Base-by-base conservation (phyloP, 1,140 invertebrate species). In the Listronotus oregonensis region DNA sequence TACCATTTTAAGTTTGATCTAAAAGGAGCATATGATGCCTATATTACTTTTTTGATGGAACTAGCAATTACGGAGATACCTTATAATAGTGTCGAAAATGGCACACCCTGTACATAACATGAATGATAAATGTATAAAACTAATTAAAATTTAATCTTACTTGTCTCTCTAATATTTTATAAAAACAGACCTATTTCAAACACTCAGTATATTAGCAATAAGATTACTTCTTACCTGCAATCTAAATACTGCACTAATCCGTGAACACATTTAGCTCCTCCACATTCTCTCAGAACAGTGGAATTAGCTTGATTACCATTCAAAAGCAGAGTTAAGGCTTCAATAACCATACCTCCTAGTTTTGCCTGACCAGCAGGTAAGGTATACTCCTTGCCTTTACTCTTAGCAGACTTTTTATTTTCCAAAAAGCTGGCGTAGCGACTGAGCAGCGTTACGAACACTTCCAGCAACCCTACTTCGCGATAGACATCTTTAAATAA, bases 401-500 rank as follows among this genome's bases (percentile, higher is more conserved):
- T 34, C 6, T 15, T 47, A 32, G 79, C 76, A 61, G 86, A 84
- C 55, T 74, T 74, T 40, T 73, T 74, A n/a, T 71, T 88, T 78
- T 92, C 92, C 5, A 94, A 79, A 51, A 92, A 84, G 9, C 87
- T 87, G 8, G 90, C 89, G 80, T 95, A 97, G 46, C 92, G 85
- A 68, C 91, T 90, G 6, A 98, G 83, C 81, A 94, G 96, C n/a
- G 91, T 93, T 0, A 97, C 93, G 77, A 99, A 92, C 7, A 98
- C 95, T 84, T 99, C 97, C 61, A 99, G 80, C 80, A 99, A 89
- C 12, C 97, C 97, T 43, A 99, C 95, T 83, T 99, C 97, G 70
- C 97, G 85, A 78, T 95, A 99, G 3, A 98, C 97, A 80, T 99
- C 96, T 84, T 97, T 97, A 79, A 98, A 99, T 70, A 98, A 89